Evolutionary conservation across 2,113 vertebrate genomes (phyloP).

Genomic region (Centropus unirufus): DNA sequence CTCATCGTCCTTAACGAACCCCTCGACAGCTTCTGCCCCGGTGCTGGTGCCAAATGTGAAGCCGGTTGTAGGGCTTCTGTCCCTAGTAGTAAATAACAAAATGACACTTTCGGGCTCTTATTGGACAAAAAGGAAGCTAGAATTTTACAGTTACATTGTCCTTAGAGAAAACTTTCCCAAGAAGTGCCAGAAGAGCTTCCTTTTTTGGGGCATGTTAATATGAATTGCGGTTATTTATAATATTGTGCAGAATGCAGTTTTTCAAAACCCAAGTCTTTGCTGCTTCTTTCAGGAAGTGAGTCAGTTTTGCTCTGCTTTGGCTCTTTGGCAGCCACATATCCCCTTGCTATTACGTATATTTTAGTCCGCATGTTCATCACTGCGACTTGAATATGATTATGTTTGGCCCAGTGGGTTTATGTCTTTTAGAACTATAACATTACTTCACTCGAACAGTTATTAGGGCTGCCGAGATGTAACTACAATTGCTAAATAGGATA

Average conservation of each 20-base stretch:
- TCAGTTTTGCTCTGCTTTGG: slow-evolving; percentile 15
- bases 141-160: neutral
- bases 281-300: neutral
- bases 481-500: slow-evolving; percentile 31
- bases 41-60: neutral
- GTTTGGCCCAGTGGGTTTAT: slow-evolving; percentile 37
- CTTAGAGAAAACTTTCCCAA: neutral
- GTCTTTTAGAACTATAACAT: slow-evolving; percentile 41
- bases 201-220: neutral
- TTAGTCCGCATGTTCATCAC: neutral
- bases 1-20: neutral
- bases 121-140: neutral
- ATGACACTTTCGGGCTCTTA: neutral
- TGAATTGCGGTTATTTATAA: slow-evolving; percentile 32
- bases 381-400: neutral
- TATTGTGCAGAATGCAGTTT: neutral
- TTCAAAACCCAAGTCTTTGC: neutral
- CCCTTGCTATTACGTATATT: neutral
- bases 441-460: slow-evolving; percentile 46
- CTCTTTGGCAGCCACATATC: neutral
- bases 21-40: neutral
- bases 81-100: neutral
- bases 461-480: slow-evolving; percentile 39
- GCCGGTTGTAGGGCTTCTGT: neutral
- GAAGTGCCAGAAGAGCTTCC: neutral